These are phyloP conservation scores for Microcebus ravelobensis DNA, from an alignment of 2,113 vertebrate species.

Conservation along the genomic window DNA sequence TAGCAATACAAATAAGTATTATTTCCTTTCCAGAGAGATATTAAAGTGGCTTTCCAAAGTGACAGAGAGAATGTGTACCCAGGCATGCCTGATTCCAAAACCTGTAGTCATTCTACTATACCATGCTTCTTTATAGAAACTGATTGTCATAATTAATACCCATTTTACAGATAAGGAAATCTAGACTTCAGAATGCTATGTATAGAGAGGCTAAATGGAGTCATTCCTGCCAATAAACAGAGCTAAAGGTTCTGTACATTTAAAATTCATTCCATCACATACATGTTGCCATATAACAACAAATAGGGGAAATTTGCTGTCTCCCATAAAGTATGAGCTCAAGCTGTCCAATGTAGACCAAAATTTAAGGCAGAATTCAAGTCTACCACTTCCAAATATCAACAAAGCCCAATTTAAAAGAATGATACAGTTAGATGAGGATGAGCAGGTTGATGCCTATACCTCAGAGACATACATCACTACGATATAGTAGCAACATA, in stretches of 20 bases:
- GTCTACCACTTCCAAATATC: background rate
- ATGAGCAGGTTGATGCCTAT: background rate
- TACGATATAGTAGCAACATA: background rate
- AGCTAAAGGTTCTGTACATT: background rate
- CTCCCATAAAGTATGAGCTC: background rate
- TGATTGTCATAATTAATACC: background rate
- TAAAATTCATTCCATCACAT: background rate
- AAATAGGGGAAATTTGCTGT: background rate
- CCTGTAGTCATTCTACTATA: background rate
- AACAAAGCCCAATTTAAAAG: background rate
- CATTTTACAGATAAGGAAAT: background rate
- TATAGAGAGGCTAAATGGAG: background rate
- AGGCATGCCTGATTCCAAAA: background rate
- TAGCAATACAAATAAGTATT: background rate
- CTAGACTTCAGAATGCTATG: background rate
- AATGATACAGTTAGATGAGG: background rate
- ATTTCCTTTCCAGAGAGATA: background rate
- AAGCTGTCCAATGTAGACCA: background rate
- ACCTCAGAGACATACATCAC: background rate
- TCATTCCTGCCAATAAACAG: background rate
- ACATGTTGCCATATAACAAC: background rate
- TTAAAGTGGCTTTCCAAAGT: background rate
- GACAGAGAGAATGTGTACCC: background rate
- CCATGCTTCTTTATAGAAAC: background rate
- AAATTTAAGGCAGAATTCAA: background rate